Conservation (phyloP, 2,113 vertebrate genomes). For the Crotalus horridus region DNA sequence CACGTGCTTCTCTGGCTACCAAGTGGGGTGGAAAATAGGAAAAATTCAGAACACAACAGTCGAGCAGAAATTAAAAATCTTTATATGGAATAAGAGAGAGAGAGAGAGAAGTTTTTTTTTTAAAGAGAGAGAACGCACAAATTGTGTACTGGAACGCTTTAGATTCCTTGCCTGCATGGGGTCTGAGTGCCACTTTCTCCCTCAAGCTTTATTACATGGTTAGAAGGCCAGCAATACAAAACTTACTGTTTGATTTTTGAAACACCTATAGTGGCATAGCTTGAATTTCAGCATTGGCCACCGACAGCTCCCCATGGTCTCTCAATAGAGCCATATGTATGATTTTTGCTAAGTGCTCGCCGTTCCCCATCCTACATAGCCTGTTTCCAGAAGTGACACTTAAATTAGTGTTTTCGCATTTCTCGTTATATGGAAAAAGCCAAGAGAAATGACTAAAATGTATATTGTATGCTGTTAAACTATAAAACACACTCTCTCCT, state of each 20-base stretch:
- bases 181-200: conserved; percentile 67
- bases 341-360: conserved; percentile 65
- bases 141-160: conserved; percentile 70
- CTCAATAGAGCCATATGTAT: conserved; percentile 61
- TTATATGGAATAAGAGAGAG: conserved; percentile 53
- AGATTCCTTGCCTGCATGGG: conserved; percentile 67
- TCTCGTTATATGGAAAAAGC: neutral
- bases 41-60: conserved; percentile 35
- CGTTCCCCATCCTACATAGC: conserved; percentile 31
- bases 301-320: conserved; percentile 63
- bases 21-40: conserved; percentile 20
- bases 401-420: conserved; percentile 26
- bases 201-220: conserved; percentile 69
- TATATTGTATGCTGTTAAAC: neutral
- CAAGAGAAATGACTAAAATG: neutral
- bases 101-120: conserved; percentile 7
- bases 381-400: conserved; percentile 23
- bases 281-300: conserved; percentile 69
- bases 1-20: neutral
- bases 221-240: conserved; percentile 67
- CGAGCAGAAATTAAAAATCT: conserved; percentile 62
- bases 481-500: neutral
- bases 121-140: conserved; percentile 60
- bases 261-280: conserved; percentile 69
- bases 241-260: conserved; percentile 66